Evolutionary conservation across 2,888 invertebrate genomes (phyloP).

Genomic region (Agriopis marginaria): DNA sequence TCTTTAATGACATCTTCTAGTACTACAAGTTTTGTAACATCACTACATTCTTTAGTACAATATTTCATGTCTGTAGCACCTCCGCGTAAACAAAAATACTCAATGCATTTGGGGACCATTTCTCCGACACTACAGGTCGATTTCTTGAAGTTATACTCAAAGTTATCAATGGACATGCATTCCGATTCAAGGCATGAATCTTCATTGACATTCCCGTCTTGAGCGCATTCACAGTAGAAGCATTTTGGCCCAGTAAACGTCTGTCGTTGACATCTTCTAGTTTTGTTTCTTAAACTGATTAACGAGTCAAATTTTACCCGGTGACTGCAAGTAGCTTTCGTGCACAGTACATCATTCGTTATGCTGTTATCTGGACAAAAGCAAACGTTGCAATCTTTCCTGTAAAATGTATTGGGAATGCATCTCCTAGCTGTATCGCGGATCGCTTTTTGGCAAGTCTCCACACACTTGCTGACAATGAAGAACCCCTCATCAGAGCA

Average conservation of each 20-base stretch:
- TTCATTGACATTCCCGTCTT: constrained; percentile 62
- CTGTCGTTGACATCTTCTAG: constrained; percentile 58
- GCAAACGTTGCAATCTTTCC: constrained; percentile 69
- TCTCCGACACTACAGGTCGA: constrained; percentile 66
- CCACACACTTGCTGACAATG: constrained; percentile 64
- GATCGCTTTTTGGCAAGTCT: constrained; percentile 60
- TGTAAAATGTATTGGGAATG: constrained; percentile 66
- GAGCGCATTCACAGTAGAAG: constrained; percentile 70
- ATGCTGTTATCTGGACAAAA: constrained; percentile 66
- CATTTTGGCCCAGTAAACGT: constrained; percentile 69
- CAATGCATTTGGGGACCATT: constrained; percentile 68
- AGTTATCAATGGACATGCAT: constrained; percentile 59
- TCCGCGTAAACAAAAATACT: constrained; percentile 70
- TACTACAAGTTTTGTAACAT: constrained; percentile 65
- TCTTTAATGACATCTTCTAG: constrained; percentile 64
- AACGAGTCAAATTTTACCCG: constrained; percentile 45
- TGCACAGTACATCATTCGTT: constrained; percentile 60
- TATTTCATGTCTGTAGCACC: constrained; percentile 61
- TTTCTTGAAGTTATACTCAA: constrained; percentile 52
- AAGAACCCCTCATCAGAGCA: constrained; percentile 73
- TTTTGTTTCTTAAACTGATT: constrained; percentile 48
- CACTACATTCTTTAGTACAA: constrained; percentile 68
- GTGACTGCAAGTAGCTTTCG: constrained; percentile 54
- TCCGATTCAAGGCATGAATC: constrained; percentile 66
- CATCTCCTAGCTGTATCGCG: constrained; percentile 55